Base-by-base conservation (phyloP, 2,888 invertebrate genomes). In the Platycnemis pennipes region DNA sequence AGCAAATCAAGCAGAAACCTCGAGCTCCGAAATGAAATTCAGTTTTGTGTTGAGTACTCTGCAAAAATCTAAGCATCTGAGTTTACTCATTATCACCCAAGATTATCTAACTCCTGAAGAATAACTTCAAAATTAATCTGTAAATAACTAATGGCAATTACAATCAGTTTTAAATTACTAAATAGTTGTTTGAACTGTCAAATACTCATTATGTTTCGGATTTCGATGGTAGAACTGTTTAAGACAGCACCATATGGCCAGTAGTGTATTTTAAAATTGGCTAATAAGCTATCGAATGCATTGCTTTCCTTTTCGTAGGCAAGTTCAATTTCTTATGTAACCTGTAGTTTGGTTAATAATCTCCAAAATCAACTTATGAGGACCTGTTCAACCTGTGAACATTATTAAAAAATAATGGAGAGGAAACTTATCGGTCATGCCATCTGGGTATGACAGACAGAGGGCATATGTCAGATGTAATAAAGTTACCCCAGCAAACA, bases 231-330 rank as follows among this genome's bases (percentile, higher is more conserved):
- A 44, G 19, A 8, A 56, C 91, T 91, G 91, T 63, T 56, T 44
- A 44, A 37, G 44, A 63, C 56, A 77, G 77, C 77, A 77, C 77
- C 77, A 77, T 77, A 77, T 77, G 77, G 37, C 77, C 77, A 77
- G 77, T 77, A 91, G 56, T 69, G 91, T 63, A 63, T 91, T 91
- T 91, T 63, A n/a, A 56, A 91, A 91, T 63, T 87, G 46, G 91
- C 91, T 91, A 42, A 44, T 63, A 22, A 63, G 63, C 63, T 44
- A 91, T 5, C 63, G n/a, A 91, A 91, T 91, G 63, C 63, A 44
- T 56, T 91, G 91, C 91, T 69, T 91, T 91, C 16, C n/a, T 87
- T 46, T 87, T 46, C 2, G 26, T 26, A n/a, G 46, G 46, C 87
- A 87, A 45, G 7, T 45, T 87, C 22, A 42, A 45, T 45, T 45